A percentile compares a stretch with the other conserved stretches of the same genome.
phyloP scores from a whole-genome alignment of 2,797 vertebrate species.

The Poeciliopsis presidionis region DNA sequence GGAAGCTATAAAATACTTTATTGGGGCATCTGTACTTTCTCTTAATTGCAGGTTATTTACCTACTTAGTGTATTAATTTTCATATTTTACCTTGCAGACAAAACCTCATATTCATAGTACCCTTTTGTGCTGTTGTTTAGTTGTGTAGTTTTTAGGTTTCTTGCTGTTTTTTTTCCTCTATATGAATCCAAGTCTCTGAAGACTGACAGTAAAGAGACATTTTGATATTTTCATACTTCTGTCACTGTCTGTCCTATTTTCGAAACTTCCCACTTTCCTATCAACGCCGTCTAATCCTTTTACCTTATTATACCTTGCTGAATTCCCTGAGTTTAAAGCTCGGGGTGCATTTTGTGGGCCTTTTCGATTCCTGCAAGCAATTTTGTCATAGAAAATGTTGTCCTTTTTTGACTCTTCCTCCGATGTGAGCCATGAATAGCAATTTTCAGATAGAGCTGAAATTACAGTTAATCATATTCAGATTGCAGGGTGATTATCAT shows the following conservation, averaged over 20 bases:
- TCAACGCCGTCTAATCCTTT: constrained; percentile 16
- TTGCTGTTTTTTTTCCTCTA: constrained; percentile 10
- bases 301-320: constrained; percentile 21
- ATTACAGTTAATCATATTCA: constrained; percentile 65
- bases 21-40: constrained; percentile 20
- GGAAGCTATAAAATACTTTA: constrained; percentile 10
- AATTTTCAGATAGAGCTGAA: constrained; percentile 56
- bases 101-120: constrained; percentile 19
- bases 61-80: not conserved
- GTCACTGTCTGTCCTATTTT: constrained; percentile 16
- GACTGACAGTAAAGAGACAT: constrained; percentile 8
- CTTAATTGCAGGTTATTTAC: not conserved
- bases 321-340: constrained; percentile 27
- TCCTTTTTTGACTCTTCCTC: constrained; percentile 3
- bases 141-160: not conserved
- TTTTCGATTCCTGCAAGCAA: constrained; percentile 36
- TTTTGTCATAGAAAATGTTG: constrained; percentile 29
- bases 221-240: constrained; percentile 22
- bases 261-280: constrained; percentile 21
- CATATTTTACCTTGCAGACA: constrained; percentile 46
- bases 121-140: constrained; percentile 15
- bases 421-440: constrained; percentile 39
- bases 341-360: constrained; percentile 26
- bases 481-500: constrained; percentile 64
- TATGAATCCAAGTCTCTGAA: constrained; percentile 10